Conservation (phyloP, 1,140 invertebrate genomes). For the Lucilia cuprina region DNA sequence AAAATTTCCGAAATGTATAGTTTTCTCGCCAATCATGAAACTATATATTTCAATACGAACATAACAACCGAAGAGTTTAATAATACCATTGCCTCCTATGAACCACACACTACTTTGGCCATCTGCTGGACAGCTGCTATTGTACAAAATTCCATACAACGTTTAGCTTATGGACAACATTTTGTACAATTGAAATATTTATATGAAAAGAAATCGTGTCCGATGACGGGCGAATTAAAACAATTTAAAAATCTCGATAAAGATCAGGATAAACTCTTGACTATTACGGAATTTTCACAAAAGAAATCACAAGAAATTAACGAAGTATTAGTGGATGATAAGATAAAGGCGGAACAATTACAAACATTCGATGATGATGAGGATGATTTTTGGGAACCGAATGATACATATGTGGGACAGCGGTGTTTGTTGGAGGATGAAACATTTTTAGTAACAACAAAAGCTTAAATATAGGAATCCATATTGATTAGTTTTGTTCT, state of each 20-base stretch:
- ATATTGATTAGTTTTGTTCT: too few relatives aligned
- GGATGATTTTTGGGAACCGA: slow-evolving; percentile 56
- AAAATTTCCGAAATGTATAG: slow-evolving; percentile 43
- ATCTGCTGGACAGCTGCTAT: slow-evolving; percentile 55
- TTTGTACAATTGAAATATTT: slow-evolving; percentile 57
- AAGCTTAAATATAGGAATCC: slow-evolving; percentile 41
- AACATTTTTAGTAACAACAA: slow-evolving; percentile 51
- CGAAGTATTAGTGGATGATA: slow-evolving; percentile 10
- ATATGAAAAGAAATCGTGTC: slow-evolving; percentile 51
- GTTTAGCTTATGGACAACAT: slow-evolving; percentile 52
- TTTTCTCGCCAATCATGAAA: slow-evolving; percentile 58
- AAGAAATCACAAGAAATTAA: slow-evolving; percentile 22
- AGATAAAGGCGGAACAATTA: background rate
- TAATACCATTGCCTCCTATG: slow-evolving; percentile 46
- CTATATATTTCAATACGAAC: slow-evolving; percentile 52
- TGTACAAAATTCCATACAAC: slow-evolving; percentile 42
- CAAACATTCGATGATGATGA: slow-evolving; percentile 46
- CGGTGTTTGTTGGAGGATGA: slow-evolving; percentile 58
- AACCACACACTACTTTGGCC: slow-evolving; percentile 53
- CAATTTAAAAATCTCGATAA: slow-evolving; percentile 22
- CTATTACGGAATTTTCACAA: background rate
- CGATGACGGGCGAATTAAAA: slow-evolving; percentile 31
- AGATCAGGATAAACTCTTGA: background rate
- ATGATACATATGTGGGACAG: slow-evolving; percentile 54
- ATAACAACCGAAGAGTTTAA: slow-evolving; percentile 60